Evolutionary conservation across 2,888 invertebrate species (phyloP), one percentile per base, ranked within the genome.

Genomic region (Gerris lacustris): DNA sequence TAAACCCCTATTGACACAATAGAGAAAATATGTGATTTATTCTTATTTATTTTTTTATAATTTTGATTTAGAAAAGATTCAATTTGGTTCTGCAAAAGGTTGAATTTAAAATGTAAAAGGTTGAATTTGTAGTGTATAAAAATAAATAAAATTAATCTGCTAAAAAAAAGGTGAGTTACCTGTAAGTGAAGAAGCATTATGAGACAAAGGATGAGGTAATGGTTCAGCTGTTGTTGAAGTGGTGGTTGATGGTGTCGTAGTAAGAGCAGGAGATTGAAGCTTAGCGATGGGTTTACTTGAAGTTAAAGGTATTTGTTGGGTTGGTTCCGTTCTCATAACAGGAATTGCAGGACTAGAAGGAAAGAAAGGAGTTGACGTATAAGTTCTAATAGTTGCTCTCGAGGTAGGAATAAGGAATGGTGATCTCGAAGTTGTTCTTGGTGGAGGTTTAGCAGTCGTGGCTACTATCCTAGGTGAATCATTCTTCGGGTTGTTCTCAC

Each of bases 201-300:
- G 55, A 55, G 55, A 55, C 11, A 55, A 15, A 11, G 55, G 55
- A 55, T 55, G 55, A 11, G 55, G 55, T 15, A 55, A 15, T 55
- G 55, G 55, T 55, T 55, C 55, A 55, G 55, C 11, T 55, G 55
- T 55, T 9, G 55, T 55, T 55, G 55, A 55, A 55, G 55, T 55
- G 15, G 55, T 55, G 15, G 55, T 55, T 11, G 55, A 11, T 11
- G 55, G 9, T 2, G 55, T 55, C 9, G 55, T 11, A 11, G 55
- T 55, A 15, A 15, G 11, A 55, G 55, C 55, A 11, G 55, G 55
- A 11, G 55, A 55, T 55, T 55, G 55, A 11, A 55, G 15, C 15
- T 55, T 55, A 55, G 55, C 55, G 15, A 55, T 15, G 15, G 55
- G 55, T 55, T 55, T 55, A 15, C 55, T 55, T 11, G 55, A 55